Conservation (phyloP, 2,888 invertebrate species). For the Synergus japonicus region DNA sequence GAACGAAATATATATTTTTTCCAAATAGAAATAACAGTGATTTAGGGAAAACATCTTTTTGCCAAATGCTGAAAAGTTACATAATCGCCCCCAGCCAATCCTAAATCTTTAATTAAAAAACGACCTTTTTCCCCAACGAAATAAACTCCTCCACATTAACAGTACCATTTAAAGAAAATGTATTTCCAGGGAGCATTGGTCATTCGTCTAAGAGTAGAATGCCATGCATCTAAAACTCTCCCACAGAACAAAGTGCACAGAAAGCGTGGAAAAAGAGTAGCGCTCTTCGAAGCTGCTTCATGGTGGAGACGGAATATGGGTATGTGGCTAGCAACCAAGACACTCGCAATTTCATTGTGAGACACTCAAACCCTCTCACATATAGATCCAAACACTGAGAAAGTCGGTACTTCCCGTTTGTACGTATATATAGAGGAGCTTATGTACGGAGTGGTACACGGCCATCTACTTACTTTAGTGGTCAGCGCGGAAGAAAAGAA, state of each 20-base stretch:
- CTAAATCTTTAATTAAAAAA: no score
- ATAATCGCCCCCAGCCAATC: no score
- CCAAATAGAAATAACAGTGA: no score
- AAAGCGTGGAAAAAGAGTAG: slow-evolving; percentile 15
- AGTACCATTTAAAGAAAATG: neutral
- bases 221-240: slow-evolving; percentile 10
- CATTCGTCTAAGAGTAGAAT: slow-evolving; percentile 8
- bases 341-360: slow-evolving; percentile 31
- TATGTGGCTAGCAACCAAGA: slow-evolving; percentile 31
- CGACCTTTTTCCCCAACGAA: no score
- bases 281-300: neutral
- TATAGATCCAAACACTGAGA: slow-evolving; percentile 6
- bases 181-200: neutral
- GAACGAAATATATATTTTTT: no score
- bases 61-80: no score
- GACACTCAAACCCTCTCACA: slow-evolving; percentile 30
- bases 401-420: slow-evolving; percentile 15
- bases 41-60: no score
- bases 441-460: slow-evolving; percentile 64
- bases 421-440: slow-evolving; percentile 11
- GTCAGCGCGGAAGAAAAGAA: slow-evolving; percentile 76
- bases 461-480: slow-evolving; percentile 75
- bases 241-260: neutral
- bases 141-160: no score
- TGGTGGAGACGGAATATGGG: neutral